Evolutionary conservation across 2,113 vertebrate genomes (phyloP), one percentile per base, ranked within the genome.

Genomic region (Diglossa brunneiventris): DNA sequence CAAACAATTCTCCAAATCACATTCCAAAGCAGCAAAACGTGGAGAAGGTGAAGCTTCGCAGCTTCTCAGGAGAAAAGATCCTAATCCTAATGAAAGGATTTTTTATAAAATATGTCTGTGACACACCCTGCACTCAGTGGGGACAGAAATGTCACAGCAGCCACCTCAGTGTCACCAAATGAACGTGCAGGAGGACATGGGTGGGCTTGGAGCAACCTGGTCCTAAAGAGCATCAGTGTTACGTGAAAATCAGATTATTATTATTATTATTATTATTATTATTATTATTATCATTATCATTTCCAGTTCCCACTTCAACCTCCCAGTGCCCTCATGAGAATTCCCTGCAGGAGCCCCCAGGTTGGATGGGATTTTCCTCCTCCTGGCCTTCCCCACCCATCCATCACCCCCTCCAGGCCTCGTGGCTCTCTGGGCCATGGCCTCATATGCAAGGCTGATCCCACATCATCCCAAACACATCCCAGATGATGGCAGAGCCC

Each of bases 151-250:
- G 53, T 39, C 66, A n/a, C 4, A 13, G 49, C 21, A 41, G 53
- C 17, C 4, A 4, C 47, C 33, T 10, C 18, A 2, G 20, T 19
- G 37, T 19, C 69, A 30, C 47, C 47, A 53, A 35, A 35, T 0
- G 0, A 27, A 18, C 2, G 3, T 17, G n/a, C 15, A 35, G 11
- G 49, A 21, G n/a, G 30, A 16, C 11, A 2, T 7, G 64, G 47
- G 13, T 17, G 41, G n/a, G 24, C 56, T 49, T 6, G 58, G 66
- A 24, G 13, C 35, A 55, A 3, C 24, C 55, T n/a, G 46, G 14
- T 19, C 22, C 37, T 53, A 47, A 27, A 13, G 39, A 52, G 12
- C 9, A 52, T 10, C 4, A 2, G 2, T 30, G 26, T 6, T 7
- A 0, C 1, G 5, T 53, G 47, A 70, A 90, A 74, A 47, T 13